Evolutionary conservation across 2,888 invertebrate species (phyloP).

Genomic region (Tanypteryx hageni): DNA sequence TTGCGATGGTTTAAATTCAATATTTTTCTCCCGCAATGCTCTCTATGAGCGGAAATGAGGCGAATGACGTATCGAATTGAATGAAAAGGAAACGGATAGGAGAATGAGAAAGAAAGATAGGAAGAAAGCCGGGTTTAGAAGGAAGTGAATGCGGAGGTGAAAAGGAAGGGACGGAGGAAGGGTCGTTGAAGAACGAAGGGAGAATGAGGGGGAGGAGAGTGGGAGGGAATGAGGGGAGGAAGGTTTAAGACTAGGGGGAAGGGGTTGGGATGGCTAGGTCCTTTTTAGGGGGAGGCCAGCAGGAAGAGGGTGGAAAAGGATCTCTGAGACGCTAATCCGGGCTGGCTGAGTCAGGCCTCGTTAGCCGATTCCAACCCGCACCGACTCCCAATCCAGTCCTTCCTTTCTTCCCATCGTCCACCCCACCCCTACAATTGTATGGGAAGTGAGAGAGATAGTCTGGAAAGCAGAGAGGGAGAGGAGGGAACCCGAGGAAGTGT

Average conservation of each 20-base stretch:
- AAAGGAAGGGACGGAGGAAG: too few species aligned
- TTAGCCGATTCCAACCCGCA: constrained; percentile 47
- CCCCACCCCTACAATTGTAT: constrained; percentile 10
- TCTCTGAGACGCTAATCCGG: constrained; percentile 58
- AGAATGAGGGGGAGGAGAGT: too few species aligned
- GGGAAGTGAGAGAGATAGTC: background rate
- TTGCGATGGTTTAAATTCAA: background rate
- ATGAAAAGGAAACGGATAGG: background rate
- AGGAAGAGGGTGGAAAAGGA: background rate
- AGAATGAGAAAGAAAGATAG: background rate
- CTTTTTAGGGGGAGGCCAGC: too few species aligned
- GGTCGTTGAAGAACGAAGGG: background rate
- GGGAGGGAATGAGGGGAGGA: too few species aligned
- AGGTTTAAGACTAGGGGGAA: too few species aligned
- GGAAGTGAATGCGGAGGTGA: background rate
- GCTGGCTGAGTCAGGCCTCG: constrained; percentile 57
- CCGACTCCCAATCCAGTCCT: constrained; percentile 15
- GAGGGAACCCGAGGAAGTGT: constrained; percentile 29
- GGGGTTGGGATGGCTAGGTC: too few species aligned
- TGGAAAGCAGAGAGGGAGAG: background rate
- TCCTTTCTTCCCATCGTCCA: background rate
- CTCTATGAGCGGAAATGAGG: constrained; percentile 2
- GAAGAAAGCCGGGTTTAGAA: background rate
- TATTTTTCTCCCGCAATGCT: background rate
- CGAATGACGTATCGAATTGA: background rate